Base-by-base conservation (phyloP, 2,113 vertebrate genomes). In the Lepus europaeus region DNA sequence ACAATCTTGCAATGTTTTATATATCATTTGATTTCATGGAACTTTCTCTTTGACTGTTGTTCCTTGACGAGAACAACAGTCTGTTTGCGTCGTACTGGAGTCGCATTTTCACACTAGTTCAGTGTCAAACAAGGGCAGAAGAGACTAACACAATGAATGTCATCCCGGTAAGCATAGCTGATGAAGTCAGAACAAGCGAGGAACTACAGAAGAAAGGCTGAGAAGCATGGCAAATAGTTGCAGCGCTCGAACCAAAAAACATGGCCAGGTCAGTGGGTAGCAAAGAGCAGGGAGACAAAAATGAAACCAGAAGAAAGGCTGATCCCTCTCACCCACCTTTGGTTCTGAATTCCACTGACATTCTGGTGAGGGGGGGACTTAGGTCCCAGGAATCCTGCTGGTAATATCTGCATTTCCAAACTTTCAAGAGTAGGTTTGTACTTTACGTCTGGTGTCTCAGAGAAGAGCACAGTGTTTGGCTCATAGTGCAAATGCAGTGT, bases 101-200 rank as follows among this genome's bases (percentile, higher is more conserved):
- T 36, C 89, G 45, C 79, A 33, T 59, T 89, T 93, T 95, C 56
- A 51, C 13, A 22, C 68, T 45, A n/a, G 39, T 33, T 91, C 64
- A 3, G 25, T 39, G 79, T 79, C 91, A 91, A 95, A 91, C 66
- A 66, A 94, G 93, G 93, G 72, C 89, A 93, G 86, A 92, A 88
- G 66, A 74, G 74, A 74, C 64, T 92, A 8, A 53, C 88, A 66
- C 69, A 85, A 66, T 79, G 79, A 92, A 96, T 86, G 92, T 68
- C 79, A 79, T 49, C 45, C 45, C 45, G 45, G 33, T 91, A 79
- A 82, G 91, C 94, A 96, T 68, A 87, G 87, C 93, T 95, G 91
- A 94, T 79, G 80, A 88, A 92, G 82, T 89, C 93, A 83, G 82
- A 66, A 79, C 56, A 73, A 70, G 45, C 64, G 79, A 83, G 89